phyloP scores from a whole-genome alignment of 2,113 vertebrate genomes.

The Martes martes region DNA sequence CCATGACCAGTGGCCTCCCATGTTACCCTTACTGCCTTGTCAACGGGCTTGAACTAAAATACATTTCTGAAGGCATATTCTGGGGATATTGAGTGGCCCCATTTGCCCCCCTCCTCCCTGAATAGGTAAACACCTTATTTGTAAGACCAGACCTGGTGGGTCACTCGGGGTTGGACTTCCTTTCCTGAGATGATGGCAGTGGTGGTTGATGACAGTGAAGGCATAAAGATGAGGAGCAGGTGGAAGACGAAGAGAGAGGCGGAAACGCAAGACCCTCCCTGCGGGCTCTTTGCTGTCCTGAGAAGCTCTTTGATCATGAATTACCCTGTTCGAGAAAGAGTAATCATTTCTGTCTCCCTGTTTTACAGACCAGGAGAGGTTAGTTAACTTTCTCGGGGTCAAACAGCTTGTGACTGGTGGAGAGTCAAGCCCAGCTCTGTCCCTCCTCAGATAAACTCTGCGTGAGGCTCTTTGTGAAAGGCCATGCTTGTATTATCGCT shows the following conservation, averaged over 20 bases:
- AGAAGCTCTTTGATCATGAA: too few relatives aligned
- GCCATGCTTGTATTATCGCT: background rate
- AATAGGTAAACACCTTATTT: background rate
- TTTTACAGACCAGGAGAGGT: background rate
- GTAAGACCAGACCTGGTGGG: background rate
- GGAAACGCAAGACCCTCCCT: background rate
- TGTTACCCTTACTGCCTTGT: background rate
- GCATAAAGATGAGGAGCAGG: background rate
- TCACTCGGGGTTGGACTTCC: background rate
- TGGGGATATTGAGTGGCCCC: background rate
- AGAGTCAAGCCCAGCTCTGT: background rate
- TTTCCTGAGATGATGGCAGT: background rate
- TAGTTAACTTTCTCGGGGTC: background rate
- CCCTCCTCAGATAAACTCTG: background rate
- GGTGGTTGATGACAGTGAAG: background rate
- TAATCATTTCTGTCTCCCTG: background rate
- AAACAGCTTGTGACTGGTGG: background rate
- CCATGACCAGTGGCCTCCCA: background rate
- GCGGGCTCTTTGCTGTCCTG: accelerated
- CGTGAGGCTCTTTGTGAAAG: background rate
- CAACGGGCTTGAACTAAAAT: background rate
- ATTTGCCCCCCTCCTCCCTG: background rate
- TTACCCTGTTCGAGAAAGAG: background rate
- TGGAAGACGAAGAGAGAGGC: background rate
- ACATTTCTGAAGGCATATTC: background rate